Evolutionary conservation across 1,140 invertebrate species (phyloP), one percentile per base, ranked within the genome.

Genomic region (Trichonephila inaurata): DNA sequence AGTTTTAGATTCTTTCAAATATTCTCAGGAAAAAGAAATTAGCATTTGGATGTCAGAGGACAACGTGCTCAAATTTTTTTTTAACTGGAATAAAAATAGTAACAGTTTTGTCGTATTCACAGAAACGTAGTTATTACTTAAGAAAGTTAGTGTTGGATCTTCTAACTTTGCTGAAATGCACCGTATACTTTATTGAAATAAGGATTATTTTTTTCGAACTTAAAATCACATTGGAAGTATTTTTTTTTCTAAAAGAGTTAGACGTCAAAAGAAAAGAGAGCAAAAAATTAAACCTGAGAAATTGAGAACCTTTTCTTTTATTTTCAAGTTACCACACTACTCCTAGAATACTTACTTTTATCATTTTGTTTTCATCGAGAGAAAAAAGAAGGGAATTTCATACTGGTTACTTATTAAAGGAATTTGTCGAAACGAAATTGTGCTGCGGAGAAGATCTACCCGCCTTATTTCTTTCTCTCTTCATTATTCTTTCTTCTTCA

Each of bases 341-440:
- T 64, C 60, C 64, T 64, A 58, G 28, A 24, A 28, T 64, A 10
- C 87, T 44, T 89, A n/a, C 87, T 89, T 69, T 69, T 28, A 62
- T 89, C 64, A 40, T 89, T 72, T 89, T 69, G 28, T 44, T 24
- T 64, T 89, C 60, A 33, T 66, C 64, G 87, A 89, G 64, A 51
- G 28, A 72, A 40, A 60, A 87, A 87, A 87, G 61, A 85, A 85
- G 24, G 82, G 51, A 85, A 85, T 58, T 85, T 87, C 85, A 87
- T 89, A 72, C 87, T 72, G 66, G 87, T 89, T 89, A 89, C 87
- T 89, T 89, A 89, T 89, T 89, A 89, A 89, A 89, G 87, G 87
- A 89, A 89, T 69, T 89, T 72, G 66, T 89, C 87, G 62, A 89
- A 89, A 62, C 58, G 44, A 89, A 89, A 89, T 72, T 89, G 87